Evolutionary conservation across 1,140 invertebrate species (phyloP).

Genomic region (Yoshiicerus persimilis): DNA sequence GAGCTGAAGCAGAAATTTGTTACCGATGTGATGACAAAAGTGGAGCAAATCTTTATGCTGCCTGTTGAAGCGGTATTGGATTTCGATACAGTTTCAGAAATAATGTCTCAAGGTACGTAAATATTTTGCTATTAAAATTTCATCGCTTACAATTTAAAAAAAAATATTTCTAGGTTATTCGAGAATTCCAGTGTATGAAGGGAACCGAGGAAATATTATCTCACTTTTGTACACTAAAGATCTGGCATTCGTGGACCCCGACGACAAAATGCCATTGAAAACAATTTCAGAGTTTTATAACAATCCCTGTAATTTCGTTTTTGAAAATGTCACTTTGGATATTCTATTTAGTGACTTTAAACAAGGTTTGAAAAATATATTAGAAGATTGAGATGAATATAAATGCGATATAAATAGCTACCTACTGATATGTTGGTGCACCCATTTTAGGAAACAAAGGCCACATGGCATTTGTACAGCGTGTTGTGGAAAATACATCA

Average conservation of each 20-base stretch:
- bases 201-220: slow-evolving; percentile 61
- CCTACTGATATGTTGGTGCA: no score
- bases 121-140: no score
- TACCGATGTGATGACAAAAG: slow-evolving; percentile 60
- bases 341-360: slow-evolving; percentile 67
- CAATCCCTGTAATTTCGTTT: slow-evolving; percentile 64
- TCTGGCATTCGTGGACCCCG: slow-evolving; percentile 67
- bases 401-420: no score
- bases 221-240: slow-evolving; percentile 68
- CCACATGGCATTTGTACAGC: slow-evolving; percentile 58
- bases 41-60: slow-evolving; percentile 65
- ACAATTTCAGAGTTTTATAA: slow-evolving; percentile 67
- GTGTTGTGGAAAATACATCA: slow-evolving; percentile 47
- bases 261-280: slow-evolving; percentile 62
- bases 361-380: slow-evolving; percentile 59
- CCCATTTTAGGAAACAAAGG: slow-evolving; percentile 52
- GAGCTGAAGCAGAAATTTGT: slow-evolving; percentile 61
- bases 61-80: slow-evolving; percentile 59
- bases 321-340: slow-evolving; percentile 64
- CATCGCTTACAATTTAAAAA: no score
- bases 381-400: no score
- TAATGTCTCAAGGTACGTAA: slow-evolving; percentile 59
- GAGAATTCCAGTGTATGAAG: slow-evolving; percentile 65
- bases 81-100: slow-evolving; percentile 65
- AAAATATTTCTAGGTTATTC: slow-evolving; percentile 63